These are phyloP conservation scores for Bugula neritina DNA, from an alignment of 2,888 invertebrate genomes.

Conservation along the genomic window DNA sequence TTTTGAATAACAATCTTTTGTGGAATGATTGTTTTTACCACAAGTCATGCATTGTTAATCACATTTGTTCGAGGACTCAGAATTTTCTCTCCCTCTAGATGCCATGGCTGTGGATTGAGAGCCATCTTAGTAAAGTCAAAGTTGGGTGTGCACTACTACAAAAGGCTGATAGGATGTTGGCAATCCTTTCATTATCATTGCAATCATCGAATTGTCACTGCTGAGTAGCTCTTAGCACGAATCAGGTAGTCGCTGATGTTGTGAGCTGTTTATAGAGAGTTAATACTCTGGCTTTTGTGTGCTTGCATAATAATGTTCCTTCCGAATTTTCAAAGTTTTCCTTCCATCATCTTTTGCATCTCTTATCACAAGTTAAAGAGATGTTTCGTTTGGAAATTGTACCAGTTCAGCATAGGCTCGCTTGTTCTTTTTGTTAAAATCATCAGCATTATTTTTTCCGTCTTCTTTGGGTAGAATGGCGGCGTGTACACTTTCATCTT, in stretches of 20 bases:
- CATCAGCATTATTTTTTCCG: no score
- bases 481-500: no score
- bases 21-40: no score
- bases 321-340: slow-evolving; percentile 20
- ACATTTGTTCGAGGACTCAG: background rate
- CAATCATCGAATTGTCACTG: slow-evolving; percentile 2
- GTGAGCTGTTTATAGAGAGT: slow-evolving; percentile 16
- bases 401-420: no score
- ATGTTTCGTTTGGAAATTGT: background rate
- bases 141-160: slow-evolving; percentile 4
- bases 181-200: slow-evolving; percentile 18
- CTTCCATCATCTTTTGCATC: slow-evolving; percentile 3
- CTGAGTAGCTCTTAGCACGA: no score
- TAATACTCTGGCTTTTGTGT: background rate
- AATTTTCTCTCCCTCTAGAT: background rate
- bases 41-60: background rate
- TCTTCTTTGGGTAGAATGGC: no score
- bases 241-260: background rate
- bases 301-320: slow-evolving; percentile 25
- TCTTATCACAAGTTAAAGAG: slow-evolving; percentile 20
- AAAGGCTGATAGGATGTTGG: slow-evolving; percentile 20
- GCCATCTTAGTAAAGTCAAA: background rate
- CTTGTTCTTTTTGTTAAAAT: no score
- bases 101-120: no score
- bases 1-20: slow-evolving; percentile 9